These are phyloP conservation scores for Nibea albiflora DNA, from an alignment of 2,113 vertebrate species.

Conservation along the genomic window DNA sequence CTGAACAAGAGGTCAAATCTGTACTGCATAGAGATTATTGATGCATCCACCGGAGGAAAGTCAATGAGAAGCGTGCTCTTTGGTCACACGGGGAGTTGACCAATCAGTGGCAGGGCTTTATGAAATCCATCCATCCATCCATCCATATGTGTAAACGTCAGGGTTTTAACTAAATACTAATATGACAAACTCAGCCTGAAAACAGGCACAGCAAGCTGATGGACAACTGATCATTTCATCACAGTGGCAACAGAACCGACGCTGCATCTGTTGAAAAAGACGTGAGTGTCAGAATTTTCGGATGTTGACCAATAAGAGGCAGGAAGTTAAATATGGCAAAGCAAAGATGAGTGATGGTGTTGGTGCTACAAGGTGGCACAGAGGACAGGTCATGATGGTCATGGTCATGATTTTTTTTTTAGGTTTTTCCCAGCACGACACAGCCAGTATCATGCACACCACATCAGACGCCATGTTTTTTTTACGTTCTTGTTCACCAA, in stretches of 20 bases:
- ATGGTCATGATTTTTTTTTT: too few species aligned
- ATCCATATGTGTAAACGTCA: background rate
- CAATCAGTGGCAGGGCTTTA: background rate
- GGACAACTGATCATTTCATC: background rate
- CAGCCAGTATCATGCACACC: too few species aligned
- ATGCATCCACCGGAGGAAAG: slow-evolving; percentile 17
- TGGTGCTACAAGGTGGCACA: too few species aligned
- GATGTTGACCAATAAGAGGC: background rate
- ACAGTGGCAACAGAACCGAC: background rate
- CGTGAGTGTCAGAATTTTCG: background rate
- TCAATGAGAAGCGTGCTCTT: slow-evolving; percentile 17
- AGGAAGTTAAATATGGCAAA: too few species aligned
- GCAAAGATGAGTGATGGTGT: too few species aligned
- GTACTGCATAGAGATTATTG: slow-evolving; percentile 21
- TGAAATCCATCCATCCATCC: background rate
- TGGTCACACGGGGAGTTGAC: background rate
- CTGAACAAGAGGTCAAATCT: slow-evolving; percentile 27
- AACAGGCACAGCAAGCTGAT: background rate
- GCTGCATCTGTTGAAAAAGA: background rate
- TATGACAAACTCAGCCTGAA: background rate
- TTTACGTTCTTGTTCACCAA: background rate
- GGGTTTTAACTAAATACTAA: background rate
- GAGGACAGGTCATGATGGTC: too few species aligned
- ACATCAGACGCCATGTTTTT: background rate
- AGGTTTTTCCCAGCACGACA: too few species aligned